Conservation (phyloP, 2,797 vertebrate genomes). For the Rachycentron canadum region DNA sequence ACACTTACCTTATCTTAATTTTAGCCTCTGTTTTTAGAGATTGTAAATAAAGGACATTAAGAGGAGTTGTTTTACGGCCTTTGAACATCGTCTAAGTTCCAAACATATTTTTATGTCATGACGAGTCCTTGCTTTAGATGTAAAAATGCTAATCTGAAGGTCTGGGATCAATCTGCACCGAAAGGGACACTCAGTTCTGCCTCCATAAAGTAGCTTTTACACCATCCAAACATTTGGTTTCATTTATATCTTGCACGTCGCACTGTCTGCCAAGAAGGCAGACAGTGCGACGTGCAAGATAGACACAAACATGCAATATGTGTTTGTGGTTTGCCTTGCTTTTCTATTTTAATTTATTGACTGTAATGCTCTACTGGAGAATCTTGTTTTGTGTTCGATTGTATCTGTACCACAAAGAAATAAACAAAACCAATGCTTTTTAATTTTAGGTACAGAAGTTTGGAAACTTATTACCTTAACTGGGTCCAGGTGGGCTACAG, state of each 20-base stretch:
- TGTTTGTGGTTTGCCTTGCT: not conserved
- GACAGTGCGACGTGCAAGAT: too few species aligned
- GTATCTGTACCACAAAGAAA: not conserved
- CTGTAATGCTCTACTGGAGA: not conserved
- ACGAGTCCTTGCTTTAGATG: not conserved
- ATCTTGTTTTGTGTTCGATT: not conserved
- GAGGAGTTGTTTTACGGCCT: not conserved
- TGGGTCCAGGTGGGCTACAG: too few species aligned
- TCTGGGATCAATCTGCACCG: not conserved
- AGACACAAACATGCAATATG: too few species aligned
- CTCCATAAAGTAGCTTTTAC: not conserved
- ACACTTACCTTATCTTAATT: not conserved
- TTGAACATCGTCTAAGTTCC: not conserved
- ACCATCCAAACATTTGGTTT: not conserved
- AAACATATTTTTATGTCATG: not conserved
- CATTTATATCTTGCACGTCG: fast-evolving
- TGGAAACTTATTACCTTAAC: not conserved
- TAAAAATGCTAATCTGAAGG: not conserved
- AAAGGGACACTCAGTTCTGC: not conserved
- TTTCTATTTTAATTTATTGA: not conserved
- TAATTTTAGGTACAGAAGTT: not conserved
- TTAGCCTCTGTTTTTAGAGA: conserved; percentile 6
- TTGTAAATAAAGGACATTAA: not conserved
- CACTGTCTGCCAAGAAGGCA: not conserved
- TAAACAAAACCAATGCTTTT: conserved; percentile 18